Evolutionary conservation across 2,113 vertebrate species (phyloP), one percentile per base, ranked within the genome.

Genomic region (Ancistrus triradiatus): DNA sequence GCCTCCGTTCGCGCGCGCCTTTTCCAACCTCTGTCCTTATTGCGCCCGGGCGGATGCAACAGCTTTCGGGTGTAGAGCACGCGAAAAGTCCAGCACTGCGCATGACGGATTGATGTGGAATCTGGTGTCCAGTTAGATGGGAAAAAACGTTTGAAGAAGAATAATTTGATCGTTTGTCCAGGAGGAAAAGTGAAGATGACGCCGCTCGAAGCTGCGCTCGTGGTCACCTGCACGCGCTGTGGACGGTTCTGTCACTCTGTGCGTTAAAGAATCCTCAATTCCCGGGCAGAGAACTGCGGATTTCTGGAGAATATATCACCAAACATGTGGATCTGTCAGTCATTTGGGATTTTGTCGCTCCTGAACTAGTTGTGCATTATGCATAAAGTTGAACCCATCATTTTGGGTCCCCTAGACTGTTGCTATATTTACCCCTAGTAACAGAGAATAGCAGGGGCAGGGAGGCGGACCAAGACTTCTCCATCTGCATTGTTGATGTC

Each of bases 301-400:
- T 27, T 50, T 13, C 3, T 51, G 48, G 25, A 42, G 33, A 25
- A 7, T 27, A 27, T 17, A 63, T 1, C 4, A 22, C 22, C 15
- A 42, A 42, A 31, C 21, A 2, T 13, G 60, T 11, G 37, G 47
- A 43, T 18, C 27, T 10, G 3, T 17, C 35, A 19, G 40, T 8
- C 33, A 11, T 42, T 5, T 15, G 9, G 24, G 60, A 51, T 52
- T 63, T 42, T 52, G 5, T 40, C n/a, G n/a, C 35, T 63, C 33
- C 17, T 27, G 47, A 63, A 63, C 47, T 63, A 50, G 22, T 50
- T 63, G 46, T 43, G 22, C 48, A 52, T 63, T 52, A 63, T 63
- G 60, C 35, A 31, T 52, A 28, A 63, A 63, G 46, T 63, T 63
- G 43, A 52, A 52, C 35, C 24, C 22, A 52, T 42, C 37, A 42